Evolutionary conservation across 2,113 vertebrate species (phyloP).

Genomic region (Sebastes schlegelii): DNA sequence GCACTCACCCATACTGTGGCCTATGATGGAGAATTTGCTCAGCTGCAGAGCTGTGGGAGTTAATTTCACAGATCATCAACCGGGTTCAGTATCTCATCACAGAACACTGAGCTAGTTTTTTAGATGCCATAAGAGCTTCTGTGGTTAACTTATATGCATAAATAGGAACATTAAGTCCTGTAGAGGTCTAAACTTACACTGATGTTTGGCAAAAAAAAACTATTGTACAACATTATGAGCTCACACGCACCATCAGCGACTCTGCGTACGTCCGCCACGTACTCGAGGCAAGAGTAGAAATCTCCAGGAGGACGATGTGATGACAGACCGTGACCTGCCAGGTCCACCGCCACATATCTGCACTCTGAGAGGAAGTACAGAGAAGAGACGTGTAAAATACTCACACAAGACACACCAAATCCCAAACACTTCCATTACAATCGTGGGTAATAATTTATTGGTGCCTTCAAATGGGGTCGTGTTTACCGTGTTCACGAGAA

Average conservation of each 20-base stretch:
- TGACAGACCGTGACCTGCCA: conserved; percentile 88
- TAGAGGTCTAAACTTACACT: neutral
- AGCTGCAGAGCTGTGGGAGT: conserved; percentile 86
- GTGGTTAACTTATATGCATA: neutral
- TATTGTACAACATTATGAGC: neutral
- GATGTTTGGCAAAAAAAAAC: neutral
- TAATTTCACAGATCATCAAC: conserved; percentile 33
- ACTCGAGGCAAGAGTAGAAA: conserved; percentile 82
- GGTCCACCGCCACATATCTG: conserved; percentile 87
- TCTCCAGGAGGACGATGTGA: conserved; percentile 87
- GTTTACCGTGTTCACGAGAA: too few species aligned
- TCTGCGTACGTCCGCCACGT: conserved; percentile 82
- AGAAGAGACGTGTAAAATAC: neutral
- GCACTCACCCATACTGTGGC: conserved; percentile 91
- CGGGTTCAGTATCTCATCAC: neutral
- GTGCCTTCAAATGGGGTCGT: too few species aligned
- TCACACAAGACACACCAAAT: neutral
- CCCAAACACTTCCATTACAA: neutral
- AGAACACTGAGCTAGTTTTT: neutral
- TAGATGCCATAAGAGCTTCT: neutral
- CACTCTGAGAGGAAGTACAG: conserved; percentile 74
- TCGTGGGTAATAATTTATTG: too few species aligned
- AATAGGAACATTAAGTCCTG: neutral
- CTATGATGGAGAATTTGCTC: conserved; percentile 86
- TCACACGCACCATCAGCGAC: conserved; percentile 63